A percentile compares a stretch with the other conserved stretches of the same genome.
These are phyloP conservation scores for Odocoileus virginianus DNA, from an alignment of 2,113 vertebrate genomes.

Conservation along the genomic window DNA sequence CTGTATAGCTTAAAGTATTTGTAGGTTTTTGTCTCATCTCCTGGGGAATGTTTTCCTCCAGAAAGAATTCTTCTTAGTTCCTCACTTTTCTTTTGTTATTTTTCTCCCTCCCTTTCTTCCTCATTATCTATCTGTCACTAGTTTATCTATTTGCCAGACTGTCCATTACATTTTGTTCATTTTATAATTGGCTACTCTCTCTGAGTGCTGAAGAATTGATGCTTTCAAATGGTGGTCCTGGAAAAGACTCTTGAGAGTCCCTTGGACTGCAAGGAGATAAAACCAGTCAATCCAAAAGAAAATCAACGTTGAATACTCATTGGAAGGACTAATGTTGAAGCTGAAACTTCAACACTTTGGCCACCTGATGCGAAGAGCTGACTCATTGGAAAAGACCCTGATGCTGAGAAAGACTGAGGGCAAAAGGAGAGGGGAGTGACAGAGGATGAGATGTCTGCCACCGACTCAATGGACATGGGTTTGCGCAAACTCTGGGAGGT, in stretches of 20 bases:
- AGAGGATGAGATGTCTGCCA: neutral
- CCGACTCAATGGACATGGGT: neutral
- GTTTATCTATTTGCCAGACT: neutral
- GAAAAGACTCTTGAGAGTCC: neutral
- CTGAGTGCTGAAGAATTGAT: neutral
- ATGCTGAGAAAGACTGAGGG: neutral
- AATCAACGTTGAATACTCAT: neutral
- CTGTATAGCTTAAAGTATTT: neutral
- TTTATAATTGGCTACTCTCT: neutral
- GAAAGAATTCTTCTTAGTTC: neutral
- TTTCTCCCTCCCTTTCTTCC: neutral
- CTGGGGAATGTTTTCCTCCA: neutral
- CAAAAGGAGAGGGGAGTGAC: neutral
- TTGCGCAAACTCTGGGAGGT: neutral
- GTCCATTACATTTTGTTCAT: neutral
- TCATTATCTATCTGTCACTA: neutral
- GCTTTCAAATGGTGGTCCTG: neutral
- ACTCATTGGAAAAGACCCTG: neutral
- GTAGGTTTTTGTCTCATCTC: neutral
- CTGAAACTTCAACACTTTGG: neutral
- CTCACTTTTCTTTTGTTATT: neutral
- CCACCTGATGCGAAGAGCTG: accelerated
- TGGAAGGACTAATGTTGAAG: neutral
- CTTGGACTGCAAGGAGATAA: neutral
- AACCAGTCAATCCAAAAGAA: neutral